Conservation (phyloP, 2,797 vertebrate genomes). For the Bufotes viridis region DNA sequence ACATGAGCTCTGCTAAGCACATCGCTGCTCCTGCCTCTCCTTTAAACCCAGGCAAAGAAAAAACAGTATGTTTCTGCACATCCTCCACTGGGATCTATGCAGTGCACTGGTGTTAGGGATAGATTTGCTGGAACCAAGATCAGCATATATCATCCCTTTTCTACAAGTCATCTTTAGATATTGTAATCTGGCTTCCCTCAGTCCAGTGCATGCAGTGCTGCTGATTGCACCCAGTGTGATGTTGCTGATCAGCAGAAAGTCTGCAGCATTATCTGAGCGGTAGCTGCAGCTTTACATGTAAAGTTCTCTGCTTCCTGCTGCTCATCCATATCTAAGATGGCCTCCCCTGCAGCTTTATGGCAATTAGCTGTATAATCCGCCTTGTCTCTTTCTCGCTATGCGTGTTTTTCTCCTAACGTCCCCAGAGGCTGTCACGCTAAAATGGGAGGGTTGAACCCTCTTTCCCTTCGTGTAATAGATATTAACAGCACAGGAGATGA, state of each 20-base stretch:
- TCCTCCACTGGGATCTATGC: no score
- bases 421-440: neutral
- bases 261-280: neutral
- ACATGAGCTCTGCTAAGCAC: no score
- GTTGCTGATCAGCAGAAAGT: constrained; percentile 5
- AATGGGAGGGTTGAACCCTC: neutral
- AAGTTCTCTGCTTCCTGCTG: constrained; percentile 10
- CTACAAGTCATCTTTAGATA: neutral
- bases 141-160: neutral
- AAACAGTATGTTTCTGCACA: neutral
- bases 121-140: neutral
- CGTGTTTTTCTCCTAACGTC: neutral
- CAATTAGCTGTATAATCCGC: constrained; percentile 27
- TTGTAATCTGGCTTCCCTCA: neutral
- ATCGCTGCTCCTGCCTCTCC: no score
- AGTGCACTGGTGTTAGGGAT: neutral
- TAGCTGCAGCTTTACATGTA: constrained; percentile 10
- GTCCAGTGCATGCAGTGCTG: neutral
- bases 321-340: constrained; percentile 34
- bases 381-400: neutral
- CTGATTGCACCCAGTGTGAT: neutral
- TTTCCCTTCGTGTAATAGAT: neutral
- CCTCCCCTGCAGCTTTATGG: constrained; percentile 39
- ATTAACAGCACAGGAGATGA: neutral
- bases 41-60: no score